Evolutionary conservation across 2,113 vertebrate genomes (phyloP).

Genomic region (Platycercus adscitus): DNA sequence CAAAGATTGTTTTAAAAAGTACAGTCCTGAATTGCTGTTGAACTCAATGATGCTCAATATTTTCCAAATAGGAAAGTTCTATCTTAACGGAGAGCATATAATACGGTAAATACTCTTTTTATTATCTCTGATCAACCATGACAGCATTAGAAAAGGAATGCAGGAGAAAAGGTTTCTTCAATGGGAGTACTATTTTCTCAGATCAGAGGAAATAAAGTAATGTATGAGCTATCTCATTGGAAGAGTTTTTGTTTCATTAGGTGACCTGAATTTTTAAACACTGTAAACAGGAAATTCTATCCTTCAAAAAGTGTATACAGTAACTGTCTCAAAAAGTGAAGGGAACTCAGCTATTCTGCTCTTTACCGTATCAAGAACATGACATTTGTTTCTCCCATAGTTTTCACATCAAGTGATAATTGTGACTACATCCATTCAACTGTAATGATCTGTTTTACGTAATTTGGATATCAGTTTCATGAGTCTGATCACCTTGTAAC

Average conservation of each 20-base stretch:
- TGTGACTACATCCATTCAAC: not conserved
- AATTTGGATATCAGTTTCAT: not conserved
- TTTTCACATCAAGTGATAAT: not conserved
- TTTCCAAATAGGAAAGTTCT: constrained; percentile 61
- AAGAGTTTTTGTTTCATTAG: not conserved
- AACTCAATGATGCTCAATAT: constrained; percentile 47
- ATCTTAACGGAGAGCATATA: constrained; percentile 59
- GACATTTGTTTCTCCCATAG: not conserved
- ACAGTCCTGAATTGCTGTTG: constrained; percentile 33
- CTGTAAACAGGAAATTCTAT: not conserved
- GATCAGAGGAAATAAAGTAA: not conserved
- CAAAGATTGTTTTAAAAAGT: constrained; percentile 52
- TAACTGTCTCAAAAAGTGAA: not conserved
- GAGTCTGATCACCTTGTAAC: not conserved
- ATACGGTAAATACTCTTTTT: constrained; percentile 60
- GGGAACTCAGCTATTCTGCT: not conserved
- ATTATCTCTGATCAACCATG: constrained; percentile 62
- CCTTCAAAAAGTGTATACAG: not conserved
- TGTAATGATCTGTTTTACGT: not conserved
- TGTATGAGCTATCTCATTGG: not conserved
- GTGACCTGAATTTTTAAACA: constrained; percentile 26
- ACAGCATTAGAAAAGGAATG: constrained; percentile 34
- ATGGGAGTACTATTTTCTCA: not conserved
- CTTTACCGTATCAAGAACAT: not conserved
- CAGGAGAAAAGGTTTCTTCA: not conserved